These are phyloP conservation scores for Loriculus beryllinus DNA, from an alignment of 2,797 vertebrate genomes.

Conservation along the genomic window DNA sequence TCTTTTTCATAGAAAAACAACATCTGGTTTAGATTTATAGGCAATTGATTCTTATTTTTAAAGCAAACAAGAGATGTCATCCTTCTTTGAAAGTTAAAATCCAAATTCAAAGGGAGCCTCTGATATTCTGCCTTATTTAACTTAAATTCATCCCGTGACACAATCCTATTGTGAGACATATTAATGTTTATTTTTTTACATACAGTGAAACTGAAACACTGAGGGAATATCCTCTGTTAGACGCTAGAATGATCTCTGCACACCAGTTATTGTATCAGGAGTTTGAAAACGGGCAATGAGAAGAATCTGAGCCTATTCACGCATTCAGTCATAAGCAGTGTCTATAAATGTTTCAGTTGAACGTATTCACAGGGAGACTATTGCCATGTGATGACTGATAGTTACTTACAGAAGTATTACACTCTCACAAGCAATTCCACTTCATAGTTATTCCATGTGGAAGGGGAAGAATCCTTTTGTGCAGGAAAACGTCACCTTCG, in stretches of 20 bases:
- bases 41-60: slow-evolving; percentile 51
- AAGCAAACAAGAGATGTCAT: slow-evolving; percentile 60
- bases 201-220: background rate
- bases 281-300: background rate
- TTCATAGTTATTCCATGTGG: background rate
- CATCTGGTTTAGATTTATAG: slow-evolving; percentile 50
- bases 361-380: background rate
- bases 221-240: background rate
- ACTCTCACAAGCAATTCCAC: background rate
- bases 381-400: background rate
- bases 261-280: background rate
- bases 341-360: background rate
- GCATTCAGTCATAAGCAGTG: background rate
- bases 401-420: background rate
- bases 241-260: background rate
- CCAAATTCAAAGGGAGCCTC: background rate
- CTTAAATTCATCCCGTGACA: background rate
- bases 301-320: background rate
- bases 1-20: slow-evolving; percentile 49
- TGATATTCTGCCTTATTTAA: slow-evolving; percentile 20
- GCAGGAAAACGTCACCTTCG: background rate
- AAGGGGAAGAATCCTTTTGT: background rate
- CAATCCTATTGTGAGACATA: background rate
- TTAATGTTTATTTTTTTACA: background rate
- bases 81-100: slow-evolving; percentile 22